These are phyloP conservation scores for Bombus fervidus DNA, from an alignment of 1,140 invertebrate genomes.

Conservation along the genomic window DNA sequence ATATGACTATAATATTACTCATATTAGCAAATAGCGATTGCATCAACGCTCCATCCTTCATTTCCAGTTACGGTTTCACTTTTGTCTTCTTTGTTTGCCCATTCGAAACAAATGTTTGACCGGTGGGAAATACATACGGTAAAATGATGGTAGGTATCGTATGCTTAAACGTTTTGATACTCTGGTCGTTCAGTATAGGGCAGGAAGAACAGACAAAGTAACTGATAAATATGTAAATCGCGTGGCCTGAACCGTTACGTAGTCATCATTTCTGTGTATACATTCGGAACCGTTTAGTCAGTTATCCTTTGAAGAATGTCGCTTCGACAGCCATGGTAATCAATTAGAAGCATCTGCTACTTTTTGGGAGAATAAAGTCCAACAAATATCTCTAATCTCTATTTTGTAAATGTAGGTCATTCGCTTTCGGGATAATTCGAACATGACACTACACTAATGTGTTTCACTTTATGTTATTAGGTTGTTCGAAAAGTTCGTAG, in stretches of 20 bases:
- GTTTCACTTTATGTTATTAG: neutral
- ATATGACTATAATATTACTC: neutral
- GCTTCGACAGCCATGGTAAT: neutral
- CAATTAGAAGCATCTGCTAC: neutral
- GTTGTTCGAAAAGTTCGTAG: neutral
- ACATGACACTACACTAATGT: neutral
- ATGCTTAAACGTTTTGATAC: neutral
- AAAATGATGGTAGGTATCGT: neutral
- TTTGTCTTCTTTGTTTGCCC: conserved; percentile 12
- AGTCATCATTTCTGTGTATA: conserved; percentile 48
- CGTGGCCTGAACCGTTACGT: conserved; percentile 72
- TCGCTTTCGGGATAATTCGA: neutral
- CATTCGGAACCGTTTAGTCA: conserved; percentile 43
- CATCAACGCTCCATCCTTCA: conserved; percentile 3
- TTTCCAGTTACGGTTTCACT: conserved; percentile 12
- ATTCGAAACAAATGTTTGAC: neutral
- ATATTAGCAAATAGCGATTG: conserved; percentile 23
- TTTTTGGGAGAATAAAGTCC: neutral
- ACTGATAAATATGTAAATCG: conserved; percentile 75
- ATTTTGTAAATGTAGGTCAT: neutral
- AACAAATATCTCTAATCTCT: neutral
- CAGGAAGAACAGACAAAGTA: neutral
- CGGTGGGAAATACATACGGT: neutral
- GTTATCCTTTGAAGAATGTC: conserved; percentile 38
- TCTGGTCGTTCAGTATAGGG: neutral